Base-by-base conservation (phyloP, 2,113 vertebrate species). In the Psilopsiagon aurifrons region DNA sequence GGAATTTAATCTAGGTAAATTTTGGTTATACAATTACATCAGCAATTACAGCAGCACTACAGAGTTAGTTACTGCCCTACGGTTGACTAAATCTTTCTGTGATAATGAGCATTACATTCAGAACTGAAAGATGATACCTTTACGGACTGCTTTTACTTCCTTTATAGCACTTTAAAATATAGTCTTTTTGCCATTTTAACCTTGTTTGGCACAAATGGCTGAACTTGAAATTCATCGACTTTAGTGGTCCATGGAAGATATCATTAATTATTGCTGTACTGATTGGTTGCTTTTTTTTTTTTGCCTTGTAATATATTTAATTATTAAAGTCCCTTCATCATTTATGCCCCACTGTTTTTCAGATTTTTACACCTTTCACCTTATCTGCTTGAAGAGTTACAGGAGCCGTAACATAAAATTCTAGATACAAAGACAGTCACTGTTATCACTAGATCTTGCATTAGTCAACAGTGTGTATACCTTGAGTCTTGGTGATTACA, bases 151-250 rank as follows among this genome's bases (percentile, higher is more conserved):
- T 98, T 97, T 98, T 97, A 97, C 97, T 98, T 97, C 96, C 95
- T 93, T 96, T 94, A 86, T 18, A 95, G 95, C 92, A 94, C 90
- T 97, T 98, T 98, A 97, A 97, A 97, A 97, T 66, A 96, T 28
- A 97, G 96, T 90, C 96, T 97, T 97, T 96, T 83, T 97, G 96
- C 83, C 95, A 92, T 95, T 97, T 97, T 97, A 98, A 98, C 97
- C 97, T 98, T 98, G 96, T 98, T 98, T 98, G 97, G 96, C 97
- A 98, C 92, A 98, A 96, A 97, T 80, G 91, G 81, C 92, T 97
- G 95, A 92, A 97, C 89, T 97, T 95, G 91, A 97, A 98, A 98
- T 97, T 93, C 97, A 98, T 91, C 1, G 88, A 94, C 81, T 97
- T 95, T 75, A 83, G 97, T 88, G 88, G 94, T 91, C 96, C 97